Conservation (phyloP, 2,888 invertebrate genomes). For the Sminthurides aquaticus region DNA sequence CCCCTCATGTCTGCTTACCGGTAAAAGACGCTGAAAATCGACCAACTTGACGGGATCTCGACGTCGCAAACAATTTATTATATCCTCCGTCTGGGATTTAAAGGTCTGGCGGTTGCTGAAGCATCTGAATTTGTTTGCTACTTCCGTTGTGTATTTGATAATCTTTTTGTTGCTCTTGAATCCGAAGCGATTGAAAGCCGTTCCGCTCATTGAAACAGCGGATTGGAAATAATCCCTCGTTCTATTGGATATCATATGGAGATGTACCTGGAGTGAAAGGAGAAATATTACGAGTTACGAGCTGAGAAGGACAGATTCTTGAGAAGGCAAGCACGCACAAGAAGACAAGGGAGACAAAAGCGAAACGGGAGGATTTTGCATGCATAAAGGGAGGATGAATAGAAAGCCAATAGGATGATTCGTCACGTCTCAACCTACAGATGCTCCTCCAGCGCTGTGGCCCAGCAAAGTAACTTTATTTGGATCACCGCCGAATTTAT, state of each 20-base stretch:
- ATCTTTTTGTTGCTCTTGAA: slow-evolving; percentile 12
- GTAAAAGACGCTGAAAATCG: slow-evolving; percentile 7
- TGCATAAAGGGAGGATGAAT: too few relatives aligned
- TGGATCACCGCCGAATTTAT: slow-evolving; percentile 27
- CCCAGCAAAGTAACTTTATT: slow-evolving; percentile 22
- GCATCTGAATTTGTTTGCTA: slow-evolving; percentile 12
- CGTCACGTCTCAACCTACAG: not conserved
- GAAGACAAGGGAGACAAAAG: too few relatives aligned
- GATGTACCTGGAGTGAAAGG: slow-evolving; percentile 10
- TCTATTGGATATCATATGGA: slow-evolving; percentile 18
- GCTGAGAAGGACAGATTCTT: too few relatives aligned
- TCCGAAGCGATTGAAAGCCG: slow-evolving; percentile 20
- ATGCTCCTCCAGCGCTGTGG: slow-evolving; percentile 30
- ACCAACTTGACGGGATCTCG: slow-evolving; percentile 20
- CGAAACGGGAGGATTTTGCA: too few relatives aligned
- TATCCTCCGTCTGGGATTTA: slow-evolving; percentile 2
- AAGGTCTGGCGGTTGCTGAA: not conserved
- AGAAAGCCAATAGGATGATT: too few relatives aligned
- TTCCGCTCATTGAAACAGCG: slow-evolving; percentile 28
- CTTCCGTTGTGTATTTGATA: slow-evolving; percentile 17
- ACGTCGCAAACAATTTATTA: slow-evolving; percentile 16
- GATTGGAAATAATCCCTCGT: slow-evolving; percentile 26
- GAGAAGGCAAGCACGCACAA: too few relatives aligned
- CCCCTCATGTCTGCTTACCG: slow-evolving; percentile 15
- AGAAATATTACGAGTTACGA: too few relatives aligned